Percentiles rank a stretch among this genome's conserved stretches.
phyloP scores from a whole-genome alignment of 2,797 vertebrate genomes.

The Chloroceryle amazona region DNA sequence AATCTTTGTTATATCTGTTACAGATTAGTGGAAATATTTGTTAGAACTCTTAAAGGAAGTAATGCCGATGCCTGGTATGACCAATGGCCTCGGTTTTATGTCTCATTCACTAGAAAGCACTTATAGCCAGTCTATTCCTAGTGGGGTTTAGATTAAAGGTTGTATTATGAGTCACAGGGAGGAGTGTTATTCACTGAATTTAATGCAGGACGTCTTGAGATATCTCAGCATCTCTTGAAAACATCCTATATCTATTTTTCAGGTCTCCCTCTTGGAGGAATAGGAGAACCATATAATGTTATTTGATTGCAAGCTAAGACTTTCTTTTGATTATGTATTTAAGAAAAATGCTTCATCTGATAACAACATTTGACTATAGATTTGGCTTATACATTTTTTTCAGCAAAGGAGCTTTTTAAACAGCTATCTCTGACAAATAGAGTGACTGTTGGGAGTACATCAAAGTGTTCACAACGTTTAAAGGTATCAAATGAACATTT shows the following conservation, averaged over 20 bases:
- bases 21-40: not conserved
- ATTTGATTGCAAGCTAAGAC: not conserved
- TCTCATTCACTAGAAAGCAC: not conserved
- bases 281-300: not conserved
- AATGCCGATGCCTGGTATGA: not conserved
- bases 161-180: not conserved
- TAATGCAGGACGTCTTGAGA: not conserved
- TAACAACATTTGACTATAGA: not conserved
- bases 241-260: not conserved
- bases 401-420: not conserved
- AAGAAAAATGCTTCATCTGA: not conserved
- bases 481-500: not conserved
- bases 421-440: not conserved
- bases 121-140: not conserved
- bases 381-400: not conserved
- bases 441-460: not conserved
- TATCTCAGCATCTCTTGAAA: not conserved
- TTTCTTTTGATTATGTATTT: not conserved
- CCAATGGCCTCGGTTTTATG: not conserved
- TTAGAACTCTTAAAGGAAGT: not conserved
- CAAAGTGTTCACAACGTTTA: not conserved
- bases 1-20: not conserved
- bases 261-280: not conserved
- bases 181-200: not conserved
- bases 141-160: not conserved